phyloP scores from a whole-genome alignment of 2,797 vertebrate genomes.

The Momotus momota region DNA sequence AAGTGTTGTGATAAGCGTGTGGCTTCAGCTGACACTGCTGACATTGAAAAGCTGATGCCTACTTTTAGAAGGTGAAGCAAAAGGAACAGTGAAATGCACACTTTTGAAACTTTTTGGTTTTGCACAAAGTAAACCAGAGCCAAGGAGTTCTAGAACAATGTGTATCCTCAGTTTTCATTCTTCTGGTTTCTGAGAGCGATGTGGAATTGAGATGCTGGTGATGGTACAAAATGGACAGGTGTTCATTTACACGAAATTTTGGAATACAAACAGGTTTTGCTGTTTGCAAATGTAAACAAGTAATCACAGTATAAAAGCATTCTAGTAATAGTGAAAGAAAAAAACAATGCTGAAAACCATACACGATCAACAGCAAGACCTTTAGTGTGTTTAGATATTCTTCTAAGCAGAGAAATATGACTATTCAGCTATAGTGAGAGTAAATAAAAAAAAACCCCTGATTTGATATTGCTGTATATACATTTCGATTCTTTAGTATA shows the following conservation, averaged over 20 bases:
- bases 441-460: background rate
- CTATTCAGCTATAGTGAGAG: background rate
- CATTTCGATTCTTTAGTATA: background rate
- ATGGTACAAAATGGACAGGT: background rate
- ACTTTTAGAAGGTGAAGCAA: background rate
- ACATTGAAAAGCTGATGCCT: background rate
- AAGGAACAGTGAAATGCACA: background rate
- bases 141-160: background rate
- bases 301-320: background rate
- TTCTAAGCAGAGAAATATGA: background rate
- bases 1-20: background rate
- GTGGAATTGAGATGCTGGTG: background rate
- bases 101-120: background rate
- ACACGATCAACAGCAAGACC: background rate
- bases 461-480: background rate
- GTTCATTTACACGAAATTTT: background rate
- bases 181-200: background rate
- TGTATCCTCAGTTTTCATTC: background rate
- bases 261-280: background rate
- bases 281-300: background rate
- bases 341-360: background rate
- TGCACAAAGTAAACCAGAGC: background rate
- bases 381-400: background rate
- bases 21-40: background rate
- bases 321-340: background rate